Conservation (phyloP, 2,888 invertebrate species). For the Acanthosepion lycidas region DNA sequence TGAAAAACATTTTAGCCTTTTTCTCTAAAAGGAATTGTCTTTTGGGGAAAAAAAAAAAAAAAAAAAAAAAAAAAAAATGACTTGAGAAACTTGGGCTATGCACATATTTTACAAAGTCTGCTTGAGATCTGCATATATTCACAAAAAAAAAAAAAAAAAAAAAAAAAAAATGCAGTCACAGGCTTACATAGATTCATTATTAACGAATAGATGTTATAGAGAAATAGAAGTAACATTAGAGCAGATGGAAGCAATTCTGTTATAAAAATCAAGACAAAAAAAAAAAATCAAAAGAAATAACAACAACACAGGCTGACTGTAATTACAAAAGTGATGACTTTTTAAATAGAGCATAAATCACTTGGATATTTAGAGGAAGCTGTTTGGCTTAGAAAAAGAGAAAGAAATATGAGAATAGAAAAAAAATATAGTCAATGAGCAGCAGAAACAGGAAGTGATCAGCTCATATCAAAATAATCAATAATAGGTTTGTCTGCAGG, state of each 20-base stretch:
- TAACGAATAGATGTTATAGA: not conserved
- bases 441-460: not conserved
- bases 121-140: no score
- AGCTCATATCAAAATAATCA: conserved; percentile 41
- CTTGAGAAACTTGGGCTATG: no score
- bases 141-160: no score
- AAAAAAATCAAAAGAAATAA: not conserved
- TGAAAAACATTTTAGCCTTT: no score
- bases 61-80: no score
- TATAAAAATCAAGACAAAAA: not conserved
- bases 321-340: not conserved
- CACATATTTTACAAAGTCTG: no score
- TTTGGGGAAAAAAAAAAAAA: no score
- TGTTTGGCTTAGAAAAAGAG: conserved; percentile 9
- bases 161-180: not conserved
- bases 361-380: conserved; percentile 33
- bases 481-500: conserved; percentile 43
- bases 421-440: conserved; percentile 3
- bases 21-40: no score
- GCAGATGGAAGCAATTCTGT: no score
- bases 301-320: conserved; percentile 8
- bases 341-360: conserved; percentile 24
- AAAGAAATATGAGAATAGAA: not conserved
- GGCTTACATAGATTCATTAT: not conserved
- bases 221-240: not conserved